Percentiles rank a stretch among this genome's conserved stretches.
Conservation (phyloP, 2,113 vertebrate genomes). For the Sclerurus mexicanus region DNA sequence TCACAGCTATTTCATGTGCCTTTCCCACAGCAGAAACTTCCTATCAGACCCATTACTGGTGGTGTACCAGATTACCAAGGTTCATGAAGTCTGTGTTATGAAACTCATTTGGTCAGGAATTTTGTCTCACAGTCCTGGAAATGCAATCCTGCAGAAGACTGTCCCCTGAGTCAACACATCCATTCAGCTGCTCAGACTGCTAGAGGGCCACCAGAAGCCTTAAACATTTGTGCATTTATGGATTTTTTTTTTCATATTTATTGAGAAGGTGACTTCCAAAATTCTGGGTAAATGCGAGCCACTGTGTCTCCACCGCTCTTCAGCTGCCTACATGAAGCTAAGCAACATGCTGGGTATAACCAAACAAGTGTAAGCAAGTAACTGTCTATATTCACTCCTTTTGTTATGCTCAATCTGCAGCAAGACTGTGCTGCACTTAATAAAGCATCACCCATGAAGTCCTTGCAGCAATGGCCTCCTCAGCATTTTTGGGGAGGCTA, state of each 20-base stretch:
- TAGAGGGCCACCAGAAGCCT: not conserved
- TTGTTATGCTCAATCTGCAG: not conserved
- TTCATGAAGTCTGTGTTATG: not conserved
- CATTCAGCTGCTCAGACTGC: not conserved
- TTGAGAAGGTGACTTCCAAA: not conserved
- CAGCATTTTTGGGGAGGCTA: not conserved
- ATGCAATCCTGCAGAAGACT: not conserved
- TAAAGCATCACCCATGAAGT: not conserved
- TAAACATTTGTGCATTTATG: not conserved
- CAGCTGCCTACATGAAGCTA: not conserved
- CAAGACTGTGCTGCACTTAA: not conserved
- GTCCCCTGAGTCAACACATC: not conserved
- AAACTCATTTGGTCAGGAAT: accelerated
- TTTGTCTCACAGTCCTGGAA: not conserved
- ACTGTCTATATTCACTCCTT: not conserved
- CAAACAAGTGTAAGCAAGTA: not conserved
- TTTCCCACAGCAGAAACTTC: not conserved
- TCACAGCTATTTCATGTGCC: accelerated
- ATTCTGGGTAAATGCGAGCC: not conserved
- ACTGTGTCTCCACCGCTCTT: not conserved
- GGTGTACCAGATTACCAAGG: not conserved
- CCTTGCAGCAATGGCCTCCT: not conserved
- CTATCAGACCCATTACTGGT: not conserved
- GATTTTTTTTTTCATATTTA: not conserved
- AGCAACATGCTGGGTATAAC: not conserved